These are phyloP conservation scores for Beris chalybata DNA, from an alignment of 2,888 invertebrate species.

Conservation along the genomic window DNA sequence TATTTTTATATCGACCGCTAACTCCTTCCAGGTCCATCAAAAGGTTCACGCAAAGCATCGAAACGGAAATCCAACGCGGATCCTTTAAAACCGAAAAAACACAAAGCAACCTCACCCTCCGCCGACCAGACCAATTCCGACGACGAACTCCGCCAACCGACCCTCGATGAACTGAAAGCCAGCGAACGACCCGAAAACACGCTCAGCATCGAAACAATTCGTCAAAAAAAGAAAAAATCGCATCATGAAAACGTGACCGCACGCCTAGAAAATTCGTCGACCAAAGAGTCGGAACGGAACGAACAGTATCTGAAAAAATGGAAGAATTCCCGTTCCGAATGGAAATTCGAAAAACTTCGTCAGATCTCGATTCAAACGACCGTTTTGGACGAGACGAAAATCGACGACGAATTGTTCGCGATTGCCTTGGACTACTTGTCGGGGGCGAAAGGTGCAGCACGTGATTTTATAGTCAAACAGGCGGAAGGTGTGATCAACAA, in stretches of 20 bases:
- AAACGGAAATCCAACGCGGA: constrained; percentile 19
- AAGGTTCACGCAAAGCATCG: constrained; percentile 9
- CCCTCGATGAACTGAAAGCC: constrained; percentile 49
- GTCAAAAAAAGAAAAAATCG: constrained; percentile 68
- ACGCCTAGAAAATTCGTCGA: constrained; percentile 59
- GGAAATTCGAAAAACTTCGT: constrained; percentile 80
- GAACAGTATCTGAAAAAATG: constrained; percentile 71
- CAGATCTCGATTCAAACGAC: constrained; percentile 77
- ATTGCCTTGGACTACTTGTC: constrained; percentile 71
- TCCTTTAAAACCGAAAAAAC: background rate
- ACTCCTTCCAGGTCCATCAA: constrained; percentile 16
- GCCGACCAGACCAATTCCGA: constrained; percentile 53
- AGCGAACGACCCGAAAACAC: constrained; percentile 51
- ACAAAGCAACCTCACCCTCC: background rate
- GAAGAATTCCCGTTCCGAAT: constrained; percentile 69
- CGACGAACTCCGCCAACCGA: constrained; percentile 48
- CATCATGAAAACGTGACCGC: constrained; percentile 61
- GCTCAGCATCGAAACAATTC: constrained; percentile 62
- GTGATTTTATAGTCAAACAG: constrained; percentile 63
- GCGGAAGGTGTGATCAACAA: constrained; percentile 67
- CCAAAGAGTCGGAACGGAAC: constrained; percentile 63
- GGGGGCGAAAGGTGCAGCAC: constrained; percentile 68
- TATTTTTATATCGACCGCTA: background rate
- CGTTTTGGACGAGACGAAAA: constrained; percentile 63
- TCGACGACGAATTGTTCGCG: constrained; percentile 67